Evolutionary conservation across 1,140 invertebrate genomes (phyloP).

Genomic region (Calliphora vicina): DNA sequence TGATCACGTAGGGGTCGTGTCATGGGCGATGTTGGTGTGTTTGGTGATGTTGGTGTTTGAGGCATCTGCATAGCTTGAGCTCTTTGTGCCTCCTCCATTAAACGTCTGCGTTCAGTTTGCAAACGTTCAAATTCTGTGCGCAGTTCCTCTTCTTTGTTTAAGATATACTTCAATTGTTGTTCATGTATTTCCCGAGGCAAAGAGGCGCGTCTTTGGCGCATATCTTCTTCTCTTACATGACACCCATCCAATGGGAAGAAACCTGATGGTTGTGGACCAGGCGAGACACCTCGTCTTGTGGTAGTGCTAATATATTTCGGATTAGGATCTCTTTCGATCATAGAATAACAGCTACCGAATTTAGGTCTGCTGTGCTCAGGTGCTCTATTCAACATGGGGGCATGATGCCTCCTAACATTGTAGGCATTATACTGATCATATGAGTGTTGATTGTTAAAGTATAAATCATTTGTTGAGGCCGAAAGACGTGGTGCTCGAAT

Average conservation of each 20-base stretch:
- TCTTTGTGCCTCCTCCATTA: slow-evolving; percentile 61
- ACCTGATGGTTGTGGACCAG: slow-evolving; percentile 59
- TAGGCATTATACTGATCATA: slow-evolving; percentile 53
- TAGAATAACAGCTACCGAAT: slow-evolving; percentile 60
- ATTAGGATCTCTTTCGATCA: slow-evolving; percentile 65
- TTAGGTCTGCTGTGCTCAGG: slow-evolving; percentile 49
- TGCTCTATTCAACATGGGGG: slow-evolving; percentile 51
- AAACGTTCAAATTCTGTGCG: slow-evolving; percentile 69
- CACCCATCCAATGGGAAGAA: slow-evolving; percentile 60
- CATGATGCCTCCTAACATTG: slow-evolving; percentile 47
- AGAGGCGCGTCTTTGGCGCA: slow-evolving; percentile 65
- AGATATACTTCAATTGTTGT: slow-evolving; percentile 74
- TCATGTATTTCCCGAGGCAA: slow-evolving; percentile 73
- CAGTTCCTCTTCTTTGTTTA: slow-evolving; percentile 72
- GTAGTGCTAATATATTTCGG: slow-evolving; percentile 64
- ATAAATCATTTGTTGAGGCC: slow-evolving; percentile 57
- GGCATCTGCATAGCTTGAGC: slow-evolving; percentile 46
- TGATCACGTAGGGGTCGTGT: slow-evolving; percentile 44
- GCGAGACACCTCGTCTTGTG: slow-evolving; percentile 64
- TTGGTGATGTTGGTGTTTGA: slow-evolving; percentile 32
- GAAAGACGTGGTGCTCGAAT: slow-evolving; percentile 55
- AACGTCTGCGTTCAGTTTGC: slow-evolving; percentile 66
- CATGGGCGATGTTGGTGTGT: slow-evolving; percentile 32
- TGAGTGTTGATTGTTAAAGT: slow-evolving; percentile 30
- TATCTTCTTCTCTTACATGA: slow-evolving; percentile 36